phyloP scores from a whole-genome alignment of 2,113 vertebrate genomes.

The Thermophis baileyi region DNA sequence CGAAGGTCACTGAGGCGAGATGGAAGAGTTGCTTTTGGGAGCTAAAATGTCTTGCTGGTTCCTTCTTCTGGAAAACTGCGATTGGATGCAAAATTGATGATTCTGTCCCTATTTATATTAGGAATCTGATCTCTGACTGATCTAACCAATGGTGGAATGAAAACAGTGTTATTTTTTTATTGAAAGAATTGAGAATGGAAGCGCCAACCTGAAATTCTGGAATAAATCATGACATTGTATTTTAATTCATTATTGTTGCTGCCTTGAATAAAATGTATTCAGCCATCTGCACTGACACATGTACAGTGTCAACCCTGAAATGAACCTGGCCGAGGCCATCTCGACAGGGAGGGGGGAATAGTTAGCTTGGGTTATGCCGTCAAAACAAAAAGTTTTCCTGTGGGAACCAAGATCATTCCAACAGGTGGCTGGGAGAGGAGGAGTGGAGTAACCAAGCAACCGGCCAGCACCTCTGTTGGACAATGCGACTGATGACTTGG shows the following conservation, averaged over 20 bases:
- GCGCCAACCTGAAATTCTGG: neutral
- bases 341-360: too few relatives aligned
- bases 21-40: neutral
- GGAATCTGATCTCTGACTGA: neutral
- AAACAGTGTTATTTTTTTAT: neutral
- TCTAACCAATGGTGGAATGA: neutral
- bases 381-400: too few relatives aligned
- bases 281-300: neutral
- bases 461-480: too few relatives aligned
- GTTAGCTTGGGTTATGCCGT: too few relatives aligned
- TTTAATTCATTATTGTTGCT: neutral
- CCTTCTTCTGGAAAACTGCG: neutral
- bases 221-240: neutral
- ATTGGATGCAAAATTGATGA: neutral
- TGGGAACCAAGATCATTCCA: too few relatives aligned
- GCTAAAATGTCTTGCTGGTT: neutral
- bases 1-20: neutral
- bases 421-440: too few relatives aligned
- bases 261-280: neutral
- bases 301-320: neutral
- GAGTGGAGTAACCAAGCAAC: too few relatives aligned
- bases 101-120: neutral
- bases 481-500: too few relatives aligned
- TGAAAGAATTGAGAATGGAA: neutral
- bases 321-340: too few relatives aligned